A percentile compares a stretch with the other conserved stretches of the same genome.
Evolutionary conservation across 2,113 vertebrate species (phyloP).

Genomic region (Notarius lentiginosus): DNA sequence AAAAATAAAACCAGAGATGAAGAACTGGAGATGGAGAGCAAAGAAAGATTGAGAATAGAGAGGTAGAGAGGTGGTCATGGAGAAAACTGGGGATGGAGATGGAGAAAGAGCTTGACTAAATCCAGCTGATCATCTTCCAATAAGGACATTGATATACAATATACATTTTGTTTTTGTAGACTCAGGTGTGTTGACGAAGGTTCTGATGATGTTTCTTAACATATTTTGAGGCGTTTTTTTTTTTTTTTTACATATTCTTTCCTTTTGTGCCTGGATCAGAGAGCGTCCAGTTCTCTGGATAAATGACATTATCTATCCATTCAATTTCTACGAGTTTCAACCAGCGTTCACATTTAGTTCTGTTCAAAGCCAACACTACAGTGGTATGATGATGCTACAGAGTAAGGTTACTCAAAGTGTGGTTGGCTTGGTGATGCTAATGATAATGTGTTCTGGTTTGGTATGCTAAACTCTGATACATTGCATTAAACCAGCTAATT

Average conservation of each 20-base stretch:
- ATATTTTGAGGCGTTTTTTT: too few species aligned
- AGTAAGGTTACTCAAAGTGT: neutral
- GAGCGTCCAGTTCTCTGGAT: neutral
- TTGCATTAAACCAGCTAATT: slow-evolving; percentile 2
- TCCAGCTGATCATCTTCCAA: neutral
- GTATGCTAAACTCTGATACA: neutral
- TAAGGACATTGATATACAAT: neutral
- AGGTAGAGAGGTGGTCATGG: too few species aligned
- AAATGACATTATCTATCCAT: neutral
- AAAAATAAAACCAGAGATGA: neutral
- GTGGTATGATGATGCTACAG: neutral
- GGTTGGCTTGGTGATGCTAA: slow-evolving; percentile 3
- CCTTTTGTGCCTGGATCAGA: neutral
- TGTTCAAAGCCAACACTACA: neutral
- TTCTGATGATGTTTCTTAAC: too few species aligned
- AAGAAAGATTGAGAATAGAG: neutral
- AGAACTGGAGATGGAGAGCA: neutral
- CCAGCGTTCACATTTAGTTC: neutral
- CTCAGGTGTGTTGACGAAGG: neutral
- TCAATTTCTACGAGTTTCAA: neutral
- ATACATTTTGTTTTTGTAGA: neutral
- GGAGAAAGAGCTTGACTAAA: neutral
- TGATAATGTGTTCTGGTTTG: neutral
- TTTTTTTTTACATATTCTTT: neutral
- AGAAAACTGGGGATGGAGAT: neutral